Evolutionary conservation across 2,888 invertebrate species (phyloP).

Genomic region (Aphrophora alni): DNA sequence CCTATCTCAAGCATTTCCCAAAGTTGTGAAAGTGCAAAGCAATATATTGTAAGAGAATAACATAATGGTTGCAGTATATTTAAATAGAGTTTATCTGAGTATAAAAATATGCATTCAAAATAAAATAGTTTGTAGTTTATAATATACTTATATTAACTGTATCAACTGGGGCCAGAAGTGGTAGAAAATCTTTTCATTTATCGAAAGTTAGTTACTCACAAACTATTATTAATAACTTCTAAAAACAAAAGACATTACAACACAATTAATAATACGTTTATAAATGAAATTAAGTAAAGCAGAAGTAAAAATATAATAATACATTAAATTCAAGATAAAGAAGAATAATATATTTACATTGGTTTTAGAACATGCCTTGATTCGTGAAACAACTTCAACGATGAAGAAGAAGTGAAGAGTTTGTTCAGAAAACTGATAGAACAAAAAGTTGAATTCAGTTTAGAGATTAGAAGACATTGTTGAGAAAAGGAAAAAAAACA

Average conservation of each 20-base stretch:
- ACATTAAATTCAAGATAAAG: not conserved
- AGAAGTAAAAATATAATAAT: not conserved
- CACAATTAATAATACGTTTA: not conserved
- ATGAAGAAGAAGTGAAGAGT: constrained; percentile 31
- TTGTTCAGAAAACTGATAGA: not conserved
- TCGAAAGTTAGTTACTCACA: not conserved
- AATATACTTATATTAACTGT: not conserved
- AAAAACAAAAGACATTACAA: not conserved
- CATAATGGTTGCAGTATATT: not conserved
- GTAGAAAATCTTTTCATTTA: not conserved
- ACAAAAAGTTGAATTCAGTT: too few species aligned
- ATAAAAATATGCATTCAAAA: not conserved
- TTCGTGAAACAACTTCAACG: not conserved
- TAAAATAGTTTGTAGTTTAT: not conserved
- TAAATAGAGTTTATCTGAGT: not conserved
- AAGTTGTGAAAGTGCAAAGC: not conserved
- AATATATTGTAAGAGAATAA: not conserved
- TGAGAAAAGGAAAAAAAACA: too few species aligned
- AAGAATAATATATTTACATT: not conserved
- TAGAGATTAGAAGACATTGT: too few species aligned
- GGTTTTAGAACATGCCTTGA: not conserved
- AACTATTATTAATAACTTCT: not conserved
- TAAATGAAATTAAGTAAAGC: not conserved
- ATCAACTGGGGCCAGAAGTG: not conserved
- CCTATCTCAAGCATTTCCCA: not conserved